A percentile compares a stretch with the other conserved stretches of the same genome.
phyloP scores from a whole-genome alignment of 2,888 invertebrate genomes.

The Beris morrisii region DNA sequence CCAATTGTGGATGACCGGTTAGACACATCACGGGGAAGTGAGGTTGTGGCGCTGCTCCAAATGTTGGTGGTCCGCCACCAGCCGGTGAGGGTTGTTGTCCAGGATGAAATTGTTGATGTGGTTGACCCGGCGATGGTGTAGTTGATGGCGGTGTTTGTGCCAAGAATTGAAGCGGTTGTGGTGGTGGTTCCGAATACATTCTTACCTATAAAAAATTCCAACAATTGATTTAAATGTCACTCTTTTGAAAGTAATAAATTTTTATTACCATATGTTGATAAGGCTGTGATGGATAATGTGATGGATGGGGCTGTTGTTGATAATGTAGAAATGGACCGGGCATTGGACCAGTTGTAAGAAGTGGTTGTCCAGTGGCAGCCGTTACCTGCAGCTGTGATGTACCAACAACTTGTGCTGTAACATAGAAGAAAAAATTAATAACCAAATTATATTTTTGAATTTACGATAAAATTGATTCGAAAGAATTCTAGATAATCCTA shows the following conservation, averaged over 20 bases:
- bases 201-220: slow-evolving; percentile 58
- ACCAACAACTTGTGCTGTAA: slow-evolving; percentile 54
- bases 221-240: background rate
- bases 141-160: slow-evolving; percentile 61
- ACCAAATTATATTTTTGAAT: slow-evolving; percentile 8
- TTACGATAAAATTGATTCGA: background rate
- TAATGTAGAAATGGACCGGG: slow-evolving; percentile 66
- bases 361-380: slow-evolving; percentile 75
- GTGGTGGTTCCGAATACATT: slow-evolving; percentile 68
- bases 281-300: slow-evolving; percentile 57
- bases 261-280: slow-evolving; percentile 59
- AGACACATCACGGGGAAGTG: slow-evolving; percentile 65
- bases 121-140: slow-evolving; percentile 61
- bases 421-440: slow-evolving; percentile 27
- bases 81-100: slow-evolving; percentile 64
- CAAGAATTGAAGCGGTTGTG: slow-evolving; percentile 61
- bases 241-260: background rate
- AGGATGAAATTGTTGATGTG: slow-evolving; percentile 62
- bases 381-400: slow-evolving; percentile 76
- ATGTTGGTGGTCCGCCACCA: slow-evolving; percentile 59
- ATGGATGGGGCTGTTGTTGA: slow-evolving; percentile 62
- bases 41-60: slow-evolving; percentile 56
- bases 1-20: slow-evolving; percentile 57
- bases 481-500: background rate
- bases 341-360: slow-evolving; percentile 73